Conservation (phyloP, 2,888 invertebrate genomes). For the Apamea anceps region DNA sequence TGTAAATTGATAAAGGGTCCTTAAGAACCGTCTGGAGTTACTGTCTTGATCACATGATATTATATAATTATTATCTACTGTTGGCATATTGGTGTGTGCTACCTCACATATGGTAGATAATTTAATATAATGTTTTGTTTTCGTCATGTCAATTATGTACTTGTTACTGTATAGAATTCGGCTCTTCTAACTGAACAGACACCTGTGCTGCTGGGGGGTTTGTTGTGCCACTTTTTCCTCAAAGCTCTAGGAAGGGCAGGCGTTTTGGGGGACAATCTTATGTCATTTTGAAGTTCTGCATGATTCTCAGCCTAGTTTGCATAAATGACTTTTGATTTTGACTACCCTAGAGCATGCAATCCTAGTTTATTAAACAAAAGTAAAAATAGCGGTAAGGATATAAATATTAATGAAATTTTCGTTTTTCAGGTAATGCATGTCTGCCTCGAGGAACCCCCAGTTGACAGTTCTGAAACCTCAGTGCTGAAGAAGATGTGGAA, state of each 20-base stretch:
- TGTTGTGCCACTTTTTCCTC: background rate
- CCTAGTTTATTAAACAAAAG: background rate
- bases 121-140: no score
- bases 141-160: background rate
- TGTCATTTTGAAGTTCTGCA: background rate
- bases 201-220: background rate
- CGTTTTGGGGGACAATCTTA: background rate
- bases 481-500: constrained; percentile 79
- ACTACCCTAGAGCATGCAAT: background rate
- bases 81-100: no score
- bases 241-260: background rate
- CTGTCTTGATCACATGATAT: background rate
- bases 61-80: no score
- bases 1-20: background rate
- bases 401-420: background rate
- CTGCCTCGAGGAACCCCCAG: constrained; percentile 72
- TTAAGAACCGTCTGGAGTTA: background rate
- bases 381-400: background rate
- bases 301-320: background rate
- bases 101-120: no score
- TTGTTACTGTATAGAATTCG: background rate
- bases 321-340: background rate
- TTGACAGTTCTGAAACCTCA: constrained; percentile 62
- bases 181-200: background rate
- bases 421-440: constrained; percentile 74